A percentile compares a stretch with the other conserved stretches of the same genome.
Evolutionary conservation across 2,113 vertebrate genomes (phyloP).

Genomic region (Solea senegalensis): DNA sequence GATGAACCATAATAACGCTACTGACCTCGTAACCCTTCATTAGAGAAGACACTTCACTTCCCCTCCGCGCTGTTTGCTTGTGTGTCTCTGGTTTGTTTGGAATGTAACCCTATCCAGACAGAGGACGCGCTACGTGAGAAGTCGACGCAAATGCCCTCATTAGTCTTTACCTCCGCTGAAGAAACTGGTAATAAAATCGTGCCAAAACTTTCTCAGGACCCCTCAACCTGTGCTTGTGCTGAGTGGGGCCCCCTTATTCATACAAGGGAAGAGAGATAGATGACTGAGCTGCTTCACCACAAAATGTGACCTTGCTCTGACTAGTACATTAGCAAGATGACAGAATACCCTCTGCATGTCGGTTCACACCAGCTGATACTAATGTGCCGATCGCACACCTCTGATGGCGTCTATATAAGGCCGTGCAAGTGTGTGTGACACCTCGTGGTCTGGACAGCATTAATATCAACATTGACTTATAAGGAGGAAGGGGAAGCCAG

Average conservation of each 20-base stretch:
- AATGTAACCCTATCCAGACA: slow-evolving; percentile 53
- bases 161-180: slow-evolving; percentile 3
- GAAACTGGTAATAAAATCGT: slow-evolving; percentile 22
- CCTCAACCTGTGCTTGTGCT: not conserved
- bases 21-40: slow-evolving; percentile 52
- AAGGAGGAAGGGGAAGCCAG: slow-evolving; percentile 70
- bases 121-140: slow-evolving; percentile 30
- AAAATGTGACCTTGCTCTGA: slow-evolving; percentile 42
- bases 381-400: slow-evolving; percentile 58
- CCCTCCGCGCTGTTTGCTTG: slow-evolving; percentile 51
- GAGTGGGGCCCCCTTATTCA: slow-evolving; percentile 5
- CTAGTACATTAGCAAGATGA: slow-evolving; percentile 46
- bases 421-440: slow-evolving; percentile 47
- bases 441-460: slow-evolving; percentile 64
- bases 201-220: slow-evolving; percentile 24
- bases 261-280: slow-evolving; percentile 7
- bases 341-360: slow-evolving; percentile 37
- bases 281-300: slow-evolving; percentile 11
- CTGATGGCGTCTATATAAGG: slow-evolving; percentile 77
- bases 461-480: slow-evolving; percentile 81
- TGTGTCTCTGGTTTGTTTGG: slow-evolving; percentile 67
- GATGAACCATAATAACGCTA: slow-evolving; percentile 11
- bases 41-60: slow-evolving; percentile 51
- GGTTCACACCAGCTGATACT: slow-evolving; percentile 37
- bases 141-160: slow-evolving; percentile 10